phyloP scores from a whole-genome alignment of 92 coral and sea anemone species.

The Epizoanthus stellaris region DNA sequence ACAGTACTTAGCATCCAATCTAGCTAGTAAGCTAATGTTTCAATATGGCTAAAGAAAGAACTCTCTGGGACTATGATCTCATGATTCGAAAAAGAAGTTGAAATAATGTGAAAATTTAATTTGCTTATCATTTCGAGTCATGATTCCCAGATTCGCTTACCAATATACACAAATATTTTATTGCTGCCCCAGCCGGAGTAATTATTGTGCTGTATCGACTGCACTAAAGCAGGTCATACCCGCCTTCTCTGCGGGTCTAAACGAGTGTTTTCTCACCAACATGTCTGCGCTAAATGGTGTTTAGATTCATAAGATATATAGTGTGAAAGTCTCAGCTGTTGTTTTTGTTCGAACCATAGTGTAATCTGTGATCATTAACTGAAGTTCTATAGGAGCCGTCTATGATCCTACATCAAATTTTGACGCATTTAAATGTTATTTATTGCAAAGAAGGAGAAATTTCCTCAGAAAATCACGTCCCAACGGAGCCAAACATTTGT shows the following conservation, averaged over 20 bases:
- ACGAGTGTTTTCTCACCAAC: background rate
- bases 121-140: background rate
- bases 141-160: background rate
- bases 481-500: too few relatives aligned
- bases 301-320: background rate
- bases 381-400: too few relatives aligned
- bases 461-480: too few relatives aligned
- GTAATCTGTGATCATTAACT: too few relatives aligned
- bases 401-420: too few relatives aligned
- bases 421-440: too few relatives aligned
- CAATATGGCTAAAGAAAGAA: background rate
- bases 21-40: background rate
- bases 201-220: conserved; percentile 4
- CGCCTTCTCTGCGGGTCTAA: background rate
- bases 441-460: too few relatives aligned
- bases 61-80: conserved; percentile 7
- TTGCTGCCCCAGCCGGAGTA: conserved; percentile 1
- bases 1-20: too few relatives aligned
- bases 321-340: too few relatives aligned
- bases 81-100: background rate
- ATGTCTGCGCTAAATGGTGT: background rate
- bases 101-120: background rate
- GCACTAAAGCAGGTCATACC: background rate
- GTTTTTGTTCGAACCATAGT: too few relatives aligned
- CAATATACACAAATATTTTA: background rate